Base-by-base conservation (phyloP, 2,888 invertebrate genomes). In the Smittia sp. region DNA sequence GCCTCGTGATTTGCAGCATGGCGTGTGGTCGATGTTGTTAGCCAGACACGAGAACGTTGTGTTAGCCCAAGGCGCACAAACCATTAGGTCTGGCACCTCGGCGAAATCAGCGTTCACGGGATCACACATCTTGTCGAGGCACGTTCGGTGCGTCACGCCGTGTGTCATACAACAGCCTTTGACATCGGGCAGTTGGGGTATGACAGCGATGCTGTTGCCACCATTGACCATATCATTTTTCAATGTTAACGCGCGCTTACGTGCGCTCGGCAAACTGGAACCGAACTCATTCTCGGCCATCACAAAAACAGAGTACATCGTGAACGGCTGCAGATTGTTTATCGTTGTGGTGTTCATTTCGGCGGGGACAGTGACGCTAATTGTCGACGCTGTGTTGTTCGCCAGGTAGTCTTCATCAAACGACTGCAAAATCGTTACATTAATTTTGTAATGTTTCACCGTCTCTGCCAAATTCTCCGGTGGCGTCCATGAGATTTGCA, bases 11-110 rank as follows among this genome's bases (percentile, higher is more conserved):
- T 86, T 85, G 79, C 93, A 93, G 81, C 93, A 94, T 0, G 90
- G 88, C 0, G 91, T 89, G 80, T 93, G 93, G 83, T 94, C 93
- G 78, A 90, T 85, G 0, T 90, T 89, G 76, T 93, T 91, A 58
- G 91, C 89, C 74, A 93, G 83, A 78, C 93, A 93, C 9, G 88
- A 87, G 80, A 93, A 93, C 0, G 92, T 91, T 27, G 89, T 88
- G 1, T 89, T 87, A 0, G 92, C 91, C 92, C 93, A 93, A 0
- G 93, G 93, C 0, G 93, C 93, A 81, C 93, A 94, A 54, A 93
- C 92, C 91, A 94, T 93, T 79, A 93, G 84, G 80, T 93, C 93
- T 62, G 93, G 91, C 75, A 83, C 76, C 24, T 80, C 80, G 1
- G 83, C 81, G 76, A 81, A 78, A 74, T 82, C 82, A 0, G 82